Conservation (phyloP, 2,888 invertebrate species). For the Pachydiplax longipennis region DNA sequence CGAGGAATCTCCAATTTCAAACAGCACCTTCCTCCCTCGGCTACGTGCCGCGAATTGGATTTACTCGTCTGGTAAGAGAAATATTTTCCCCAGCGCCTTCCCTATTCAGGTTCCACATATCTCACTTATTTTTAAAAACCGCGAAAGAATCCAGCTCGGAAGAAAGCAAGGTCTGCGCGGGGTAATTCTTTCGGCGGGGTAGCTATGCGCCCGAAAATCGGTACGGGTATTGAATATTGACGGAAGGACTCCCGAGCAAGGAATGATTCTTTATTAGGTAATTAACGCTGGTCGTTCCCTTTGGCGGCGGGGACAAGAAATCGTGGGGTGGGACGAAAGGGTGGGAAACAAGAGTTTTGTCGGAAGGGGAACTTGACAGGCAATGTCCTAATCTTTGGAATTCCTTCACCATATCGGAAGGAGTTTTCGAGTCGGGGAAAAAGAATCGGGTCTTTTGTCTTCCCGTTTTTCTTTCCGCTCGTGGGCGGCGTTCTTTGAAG, state of each 20-base stretch:
- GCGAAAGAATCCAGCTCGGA: not conserved
- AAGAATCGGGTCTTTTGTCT: not conserved
- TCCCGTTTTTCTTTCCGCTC: not conserved
- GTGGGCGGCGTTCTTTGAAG: conserved; percentile 9
- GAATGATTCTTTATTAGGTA: not conserved
- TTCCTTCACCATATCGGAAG: conserved; percentile 40
- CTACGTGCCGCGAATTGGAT: conserved; percentile 25
- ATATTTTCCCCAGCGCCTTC: not conserved
- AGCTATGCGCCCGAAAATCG: not conserved
- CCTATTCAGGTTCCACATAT: not conserved
- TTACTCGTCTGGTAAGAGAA: not conserved
- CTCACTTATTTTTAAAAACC: conserved; percentile 10
- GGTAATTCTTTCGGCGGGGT: not conserved
- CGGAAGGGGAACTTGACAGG: conserved; percentile 18
- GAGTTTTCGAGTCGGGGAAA: not conserved
- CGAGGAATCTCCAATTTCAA: not conserved
- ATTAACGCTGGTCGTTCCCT: not conserved
- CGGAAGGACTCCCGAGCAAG: not conserved
- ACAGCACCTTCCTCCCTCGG: not conserved
- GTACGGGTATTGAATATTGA: not conserved
- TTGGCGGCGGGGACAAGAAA: not conserved
- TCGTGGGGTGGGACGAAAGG: not conserved
- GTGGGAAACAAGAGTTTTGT: not conserved
- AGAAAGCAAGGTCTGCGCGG: not conserved
- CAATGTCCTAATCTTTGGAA: conserved; percentile 31